Base-by-base conservation (phyloP, 2,797 vertebrate genomes). In the Microctenopoma lineatum region DNA sequence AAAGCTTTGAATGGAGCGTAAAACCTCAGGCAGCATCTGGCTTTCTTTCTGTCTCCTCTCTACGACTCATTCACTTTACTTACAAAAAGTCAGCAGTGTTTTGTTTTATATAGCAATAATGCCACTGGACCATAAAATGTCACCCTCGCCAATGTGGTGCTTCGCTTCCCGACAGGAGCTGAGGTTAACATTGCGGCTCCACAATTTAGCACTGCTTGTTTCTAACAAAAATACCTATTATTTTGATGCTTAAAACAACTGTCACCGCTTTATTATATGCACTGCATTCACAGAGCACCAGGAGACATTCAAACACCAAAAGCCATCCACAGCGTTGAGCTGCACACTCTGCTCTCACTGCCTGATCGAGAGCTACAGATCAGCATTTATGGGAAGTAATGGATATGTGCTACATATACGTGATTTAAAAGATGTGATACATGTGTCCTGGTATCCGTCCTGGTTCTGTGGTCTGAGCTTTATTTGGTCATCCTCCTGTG, bases 81-180 rank as follows among this genome's bases (percentile, higher is more conserved):
- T 67, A 47, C 69, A 73, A 80, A 86, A 77, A 80, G 71, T 81
- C 68, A 62, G 55, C 26, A 58, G 36, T 67, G 48, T 79, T 79
- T 70, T 82, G 65, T 79, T 71, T 72, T 59, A 65, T 64, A 59
- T 56, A 79, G 56, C 55, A 73, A 59, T 79, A 75, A 84, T 69
- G 56, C 64, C 57, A 55, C 57, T 61, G 59, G 67, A 87, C 66
- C 81, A 63, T 81, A 79, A 86, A 87, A 90, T 88, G 70, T 84
- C 82, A 80, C 73, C 73, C 58, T 75, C 73, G 67, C 57, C 52
- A 61, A 71, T 42, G 46, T 14, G 27, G 36, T 71, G 60, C 59
- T 73, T 75, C 64, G 18, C 58, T 45, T 69, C 61, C 79, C 68
- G 53, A 50, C 32, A 15, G 69, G 67, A 55, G 38, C 46, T 58